Evolutionary conservation across 2,888 invertebrate genomes (phyloP).

Genomic region (Petrophora chlorosata): DNA sequence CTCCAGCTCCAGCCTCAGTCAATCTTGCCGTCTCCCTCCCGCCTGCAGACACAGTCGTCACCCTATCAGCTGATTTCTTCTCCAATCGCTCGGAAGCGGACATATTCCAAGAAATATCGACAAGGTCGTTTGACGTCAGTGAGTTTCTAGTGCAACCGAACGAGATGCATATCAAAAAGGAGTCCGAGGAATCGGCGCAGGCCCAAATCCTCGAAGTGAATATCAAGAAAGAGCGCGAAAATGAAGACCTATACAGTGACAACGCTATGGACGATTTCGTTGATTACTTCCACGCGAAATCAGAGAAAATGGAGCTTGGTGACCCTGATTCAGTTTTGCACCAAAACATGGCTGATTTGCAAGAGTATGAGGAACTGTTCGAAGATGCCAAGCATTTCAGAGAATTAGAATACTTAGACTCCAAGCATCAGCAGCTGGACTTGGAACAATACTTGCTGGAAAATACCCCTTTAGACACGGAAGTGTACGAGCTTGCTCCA

Average conservation of each 20-base stretch:
- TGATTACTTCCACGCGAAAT: conserved; percentile 67
- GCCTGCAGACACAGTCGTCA: conserved; percentile 67
- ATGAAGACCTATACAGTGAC: conserved; percentile 69
- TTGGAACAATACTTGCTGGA: conserved; percentile 72
- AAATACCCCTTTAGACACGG: conserved; percentile 71
- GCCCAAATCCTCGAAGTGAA: conserved; percentile 48
- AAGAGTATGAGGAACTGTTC: conserved; percentile 77
- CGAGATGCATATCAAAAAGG: conserved; percentile 74
- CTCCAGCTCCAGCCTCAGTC: not conserved
- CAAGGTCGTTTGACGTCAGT: conserved; percentile 74
- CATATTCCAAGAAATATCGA: conserved; percentile 70
- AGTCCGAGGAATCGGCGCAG: conserved; percentile 44
- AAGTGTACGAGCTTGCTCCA: conserved; percentile 67
- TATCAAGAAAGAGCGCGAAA: conserved; percentile 65
- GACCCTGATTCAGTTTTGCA: conserved; percentile 78
- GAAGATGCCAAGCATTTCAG: conserved; percentile 66
- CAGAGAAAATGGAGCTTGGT: conserved; percentile 63
- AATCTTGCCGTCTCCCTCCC: not conserved
- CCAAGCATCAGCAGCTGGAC: conserved; percentile 69
- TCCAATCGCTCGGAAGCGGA: conserved; percentile 66
- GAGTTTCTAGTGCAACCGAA: conserved; percentile 66
- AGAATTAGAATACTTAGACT: conserved; percentile 71
- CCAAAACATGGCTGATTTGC: conserved; percentile 84
- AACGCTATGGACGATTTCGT: conserved; percentile 74
- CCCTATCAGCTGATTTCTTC: conserved; percentile 68